Percentiles rank a stretch among this genome's conserved stretches.
phyloP scores from a whole-genome alignment of 2,888 invertebrate species.

The Cephus runcator region DNA sequence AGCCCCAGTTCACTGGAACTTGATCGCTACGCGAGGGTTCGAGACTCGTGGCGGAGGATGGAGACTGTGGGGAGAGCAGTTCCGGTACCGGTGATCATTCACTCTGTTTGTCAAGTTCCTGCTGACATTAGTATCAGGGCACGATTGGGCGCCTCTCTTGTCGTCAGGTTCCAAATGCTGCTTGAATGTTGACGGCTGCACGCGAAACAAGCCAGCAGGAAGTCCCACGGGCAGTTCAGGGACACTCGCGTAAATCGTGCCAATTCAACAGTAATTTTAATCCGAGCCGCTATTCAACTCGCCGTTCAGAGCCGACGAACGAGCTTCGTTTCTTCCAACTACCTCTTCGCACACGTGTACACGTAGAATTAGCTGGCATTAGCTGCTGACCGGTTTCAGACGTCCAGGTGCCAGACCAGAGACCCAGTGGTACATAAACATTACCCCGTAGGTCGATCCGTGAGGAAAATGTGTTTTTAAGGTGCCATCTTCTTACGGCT shows the following conservation, averaged over 20 bases:
- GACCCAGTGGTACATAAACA: background rate
- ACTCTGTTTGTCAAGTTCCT: background rate
- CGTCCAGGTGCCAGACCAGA: too few species aligned
- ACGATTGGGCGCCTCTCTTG: background rate
- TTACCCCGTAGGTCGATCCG: background rate
- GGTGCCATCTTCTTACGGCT: background rate
- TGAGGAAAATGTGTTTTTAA: background rate
- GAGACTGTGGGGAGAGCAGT: background rate
- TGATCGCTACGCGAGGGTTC: background rate
- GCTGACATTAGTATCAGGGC: background rate
- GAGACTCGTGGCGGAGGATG: background rate
- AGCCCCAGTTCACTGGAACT: background rate
- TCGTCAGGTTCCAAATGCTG: background rate
- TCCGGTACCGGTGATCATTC: background rate
- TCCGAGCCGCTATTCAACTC: background rate
- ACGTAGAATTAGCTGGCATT: background rate
- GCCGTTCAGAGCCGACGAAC: background rate
- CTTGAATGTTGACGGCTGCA: background rate
- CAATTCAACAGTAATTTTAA: background rate
- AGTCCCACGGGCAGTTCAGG: background rate
- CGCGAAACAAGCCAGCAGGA: background rate
- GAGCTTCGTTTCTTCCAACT: background rate
- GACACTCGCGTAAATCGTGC: background rate
- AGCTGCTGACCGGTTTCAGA: background rate
- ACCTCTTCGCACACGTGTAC: background rate